Evolutionary conservation across 2,797 vertebrate genomes (phyloP).

Genomic region (Scyliorhinus canicula): DNA sequence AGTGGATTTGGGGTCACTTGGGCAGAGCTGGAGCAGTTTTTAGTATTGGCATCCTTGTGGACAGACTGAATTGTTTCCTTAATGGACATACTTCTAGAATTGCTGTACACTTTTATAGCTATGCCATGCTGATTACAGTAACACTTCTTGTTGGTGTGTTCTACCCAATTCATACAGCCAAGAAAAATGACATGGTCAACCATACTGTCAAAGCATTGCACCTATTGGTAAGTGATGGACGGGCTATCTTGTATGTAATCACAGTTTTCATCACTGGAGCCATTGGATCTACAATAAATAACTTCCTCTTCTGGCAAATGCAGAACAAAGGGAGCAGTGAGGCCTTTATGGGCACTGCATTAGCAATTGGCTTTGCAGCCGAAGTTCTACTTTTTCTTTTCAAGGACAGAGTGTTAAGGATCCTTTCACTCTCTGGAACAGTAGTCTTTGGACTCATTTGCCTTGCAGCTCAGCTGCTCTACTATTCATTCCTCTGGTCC

Average conservation of each 20-base stretch:
- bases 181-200: conserved; percentile 48
- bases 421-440: conserved; percentile 53
- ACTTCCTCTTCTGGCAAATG: conserved; percentile 86
- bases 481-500: conserved; percentile 74
- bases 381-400: conserved; percentile 58
- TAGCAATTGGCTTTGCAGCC: conserved; percentile 61
- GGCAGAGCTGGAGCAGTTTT: conserved; percentile 62
- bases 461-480: conserved; percentile 66
- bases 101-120: conserved; percentile 65
- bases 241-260: conserved; percentile 57
- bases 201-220: conserved; percentile 61
- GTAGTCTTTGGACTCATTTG: conserved; percentile 53
- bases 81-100: conserved; percentile 42
- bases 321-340: conserved; percentile 66
- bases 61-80: conserved; percentile 58
- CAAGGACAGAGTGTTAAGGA: conserved; percentile 50
- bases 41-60: conserved; percentile 60
- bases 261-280: conserved; percentile 61
- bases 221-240: conserved; percentile 59
- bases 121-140: conserved; percentile 50
- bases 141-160: conserved; percentile 50
- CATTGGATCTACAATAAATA: conserved; percentile 53
- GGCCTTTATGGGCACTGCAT: conserved; percentile 68
- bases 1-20: conserved; percentile 62
- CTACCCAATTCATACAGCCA: conserved; percentile 64